Evolutionary conservation across 2,113 vertebrate genomes (phyloP), one percentile per base, ranked within the genome.

Genomic region (Oreochromis aureus): DNA sequence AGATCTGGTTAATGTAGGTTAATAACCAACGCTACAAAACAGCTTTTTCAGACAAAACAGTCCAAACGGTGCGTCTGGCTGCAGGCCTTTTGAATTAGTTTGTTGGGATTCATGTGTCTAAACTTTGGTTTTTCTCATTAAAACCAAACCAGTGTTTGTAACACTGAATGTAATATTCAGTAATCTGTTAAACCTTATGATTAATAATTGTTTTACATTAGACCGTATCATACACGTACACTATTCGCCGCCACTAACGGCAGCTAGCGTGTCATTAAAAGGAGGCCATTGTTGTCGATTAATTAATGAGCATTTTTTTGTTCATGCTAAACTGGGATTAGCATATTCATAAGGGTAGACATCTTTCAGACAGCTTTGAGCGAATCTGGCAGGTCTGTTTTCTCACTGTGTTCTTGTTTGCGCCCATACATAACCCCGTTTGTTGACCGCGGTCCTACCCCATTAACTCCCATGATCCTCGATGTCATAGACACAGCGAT

Each of bases 331-430:
- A 95, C 91, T 87, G 59, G 92, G 94, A 97, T 97, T 96, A 96
- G 91, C 96, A 97, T 97, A 97, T 97, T 96, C 96, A 97, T 97
- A 95, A 97, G 96, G 93, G 84, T 85, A 81, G 94, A 94, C 95
- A 96, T 96, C 94, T 96, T 96, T 96, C 93, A 94, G 92, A 96
- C 95, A 96, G 95, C 95, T 96, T 97, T 96, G 86, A 95, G 80
- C 84, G 89, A 95, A 95, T 94, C 90, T 90, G 92, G 89, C 83
- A 79, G 86, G 88, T 94, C 94, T 96, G 95, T 95, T 96, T 96
- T 94, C 89, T 93, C 93, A 84, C 94, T 92, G 91, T 92, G 91
- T 93, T 93, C 92, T 93, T 94, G 93, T 95, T 95, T 95, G 92
- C 93, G 90, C 90, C 87, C 87, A 94, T 94, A 95, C 95, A 93